Conservation (phyloP, 2,888 invertebrate genomes). For the Drosophila subsilvestris region DNA sequence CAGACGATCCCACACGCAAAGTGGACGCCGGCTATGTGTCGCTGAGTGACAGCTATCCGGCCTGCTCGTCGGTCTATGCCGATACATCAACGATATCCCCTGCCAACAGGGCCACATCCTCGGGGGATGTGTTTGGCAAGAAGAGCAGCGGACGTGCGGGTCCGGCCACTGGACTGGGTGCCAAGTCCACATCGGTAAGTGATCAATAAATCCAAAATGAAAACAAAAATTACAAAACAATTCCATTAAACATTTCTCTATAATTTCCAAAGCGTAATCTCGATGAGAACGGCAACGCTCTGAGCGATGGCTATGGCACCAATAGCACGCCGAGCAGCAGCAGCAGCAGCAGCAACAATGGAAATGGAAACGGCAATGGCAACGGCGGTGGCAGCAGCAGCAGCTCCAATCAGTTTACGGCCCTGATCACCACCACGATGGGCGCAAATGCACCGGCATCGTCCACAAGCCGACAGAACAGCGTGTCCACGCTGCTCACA, state of each 20-base stretch:
- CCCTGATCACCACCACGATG: slow-evolving; percentile 85
- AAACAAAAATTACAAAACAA: background rate
- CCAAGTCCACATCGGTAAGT: slow-evolving; percentile 66
- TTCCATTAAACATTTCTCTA: no score
- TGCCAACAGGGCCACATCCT: slow-evolving; percentile 17
- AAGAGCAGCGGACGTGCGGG: background rate
- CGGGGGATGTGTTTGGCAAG: background rate
- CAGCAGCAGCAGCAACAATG: slow-evolving; percentile 9
- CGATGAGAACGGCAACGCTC: slow-evolving; percentile 92
- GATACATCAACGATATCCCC: slow-evolving; percentile 19
- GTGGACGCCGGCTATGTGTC: slow-evolving; percentile 75
- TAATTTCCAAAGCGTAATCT: slow-evolving; percentile 85
- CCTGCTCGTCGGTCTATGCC: slow-evolving; percentile 67
- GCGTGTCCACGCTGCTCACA: slow-evolving; percentile 58
- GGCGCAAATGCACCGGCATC: slow-evolving; percentile 30
- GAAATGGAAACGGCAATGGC: slow-evolving; percentile 3
- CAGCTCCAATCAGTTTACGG: slow-evolving; percentile 80
- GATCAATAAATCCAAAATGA: no score
- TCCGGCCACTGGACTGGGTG: slow-evolving; percentile 34
- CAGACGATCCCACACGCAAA: slow-evolving; percentile 68
- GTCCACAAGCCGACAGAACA: slow-evolving; percentile 39
- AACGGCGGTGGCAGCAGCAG: slow-evolving; percentile 8
- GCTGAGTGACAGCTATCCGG: slow-evolving; percentile 70
- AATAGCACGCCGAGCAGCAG: slow-evolving; percentile 9
- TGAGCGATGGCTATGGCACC: slow-evolving; percentile 80